Conservation (phyloP, 2,113 vertebrate genomes). For the Cheirogaleus medius region DNA sequence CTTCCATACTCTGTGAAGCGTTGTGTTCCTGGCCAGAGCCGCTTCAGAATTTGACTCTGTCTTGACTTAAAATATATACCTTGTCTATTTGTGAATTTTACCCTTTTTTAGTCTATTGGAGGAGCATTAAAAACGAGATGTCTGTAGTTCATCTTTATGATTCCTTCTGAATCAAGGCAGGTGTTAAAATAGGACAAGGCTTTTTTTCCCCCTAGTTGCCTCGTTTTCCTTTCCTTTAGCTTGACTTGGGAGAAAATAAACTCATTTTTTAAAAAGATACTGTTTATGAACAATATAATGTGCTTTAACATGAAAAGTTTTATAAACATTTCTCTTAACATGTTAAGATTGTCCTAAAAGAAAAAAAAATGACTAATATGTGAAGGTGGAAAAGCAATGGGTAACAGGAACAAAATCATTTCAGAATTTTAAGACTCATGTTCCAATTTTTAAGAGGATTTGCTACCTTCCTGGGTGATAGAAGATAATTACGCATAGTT, state of each 20-base stretch:
- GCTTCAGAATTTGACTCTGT: neutral
- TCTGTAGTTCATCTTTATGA: neutral
- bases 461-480: neutral
- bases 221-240: neutral
- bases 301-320: neutral
- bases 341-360: neutral
- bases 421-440: neutral
- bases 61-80: neutral
- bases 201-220: neutral
- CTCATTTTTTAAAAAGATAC: neutral
- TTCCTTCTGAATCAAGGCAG: neutral
- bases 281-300: neutral
- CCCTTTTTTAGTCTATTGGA: neutral
- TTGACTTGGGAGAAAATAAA: neutral
- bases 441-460: neutral
- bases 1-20: neutral
- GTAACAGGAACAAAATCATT: neutral
- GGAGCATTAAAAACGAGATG: neutral
- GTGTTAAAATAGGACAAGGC: neutral
- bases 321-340: neutral
- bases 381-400: neutral
- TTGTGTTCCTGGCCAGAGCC: neutral
- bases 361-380: neutral
- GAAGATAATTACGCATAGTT: neutral
- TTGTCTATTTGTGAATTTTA: neutral